Base-by-base conservation (phyloP, 2,113 vertebrate genomes). In the Tachuris rubrigastra region DNA sequence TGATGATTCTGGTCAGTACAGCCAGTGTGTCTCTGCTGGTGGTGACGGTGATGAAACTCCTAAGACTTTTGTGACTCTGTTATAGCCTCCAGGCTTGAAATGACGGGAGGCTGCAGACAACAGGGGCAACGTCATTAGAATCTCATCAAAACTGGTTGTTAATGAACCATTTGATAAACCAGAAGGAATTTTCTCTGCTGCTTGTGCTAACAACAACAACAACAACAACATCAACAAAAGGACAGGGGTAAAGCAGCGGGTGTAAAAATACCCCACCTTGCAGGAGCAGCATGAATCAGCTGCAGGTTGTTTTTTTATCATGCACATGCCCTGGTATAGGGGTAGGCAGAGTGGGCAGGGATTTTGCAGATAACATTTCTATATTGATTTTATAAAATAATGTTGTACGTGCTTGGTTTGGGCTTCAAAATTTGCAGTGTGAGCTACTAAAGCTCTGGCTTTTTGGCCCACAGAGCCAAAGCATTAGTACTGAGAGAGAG, bases 141-240 rank as follows among this genome's bases (percentile, higher is more conserved):
- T 85, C 77, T 76, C 49, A 69, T 79, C 47, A 87, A 63, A 74
- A 53, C 25, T 68, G 20, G 31, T 60, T 82, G 41, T 85, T 94
- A 93, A 95, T 82, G 93, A 95, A 86, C 60, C 60, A 60, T 92
- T 89, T 91, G 80, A 87, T 87, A 89, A 90, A 92, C 13, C 69
- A 72, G 69, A 82, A 92, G 46, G 44, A 91, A 79, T 76, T 87
- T 10, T 75, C 25, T 78, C 66, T 91, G 65, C 58, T 79, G 41
- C 62, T 82, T 83, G 19, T 25, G 69, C 17, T 65, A 81, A 30
- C n/a, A 75, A 72, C 23, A 66, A 25, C 46, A 73, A 73, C 14
- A 58, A 47, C 15, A 56, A 65, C 41, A 46, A 27, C 52, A 78
- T n/a, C n/a, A n/a, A n/a, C n/a, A 49, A 73, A 77, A 53, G 35